Evolutionary conservation across 2,888 invertebrate species (phyloP).

Genomic region (Drosophila imparisetae): DNA sequence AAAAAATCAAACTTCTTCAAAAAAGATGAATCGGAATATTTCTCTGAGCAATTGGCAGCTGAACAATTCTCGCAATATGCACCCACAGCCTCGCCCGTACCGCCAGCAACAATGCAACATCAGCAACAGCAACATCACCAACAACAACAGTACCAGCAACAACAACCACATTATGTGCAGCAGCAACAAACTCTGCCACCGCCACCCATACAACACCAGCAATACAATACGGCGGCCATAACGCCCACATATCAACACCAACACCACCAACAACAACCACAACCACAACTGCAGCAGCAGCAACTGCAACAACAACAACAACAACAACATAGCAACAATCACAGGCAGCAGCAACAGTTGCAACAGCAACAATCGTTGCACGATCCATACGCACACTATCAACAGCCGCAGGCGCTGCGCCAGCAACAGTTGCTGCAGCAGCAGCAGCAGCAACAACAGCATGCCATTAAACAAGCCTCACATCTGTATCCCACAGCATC

Average conservation of each 20-base stretch:
- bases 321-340: conserved; percentile 52
- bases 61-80: conserved; percentile 85
- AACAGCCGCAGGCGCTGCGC: conserved; percentile 72
- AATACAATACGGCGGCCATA: conserved; percentile 84
- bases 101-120: conserved; percentile 60
- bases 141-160: conserved; percentile 67
- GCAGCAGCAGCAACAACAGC: conserved; percentile 71
- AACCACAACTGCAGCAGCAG: conserved; percentile 65
- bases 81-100: conserved; percentile 74
- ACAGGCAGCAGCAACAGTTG: conserved; percentile 51
- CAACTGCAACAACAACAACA: conserved; percentile 44
- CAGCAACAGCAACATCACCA: conserved; percentile 63
- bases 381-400: conserved; percentile 72
- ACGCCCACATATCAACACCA: conserved; percentile 82
- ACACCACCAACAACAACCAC: conserved; percentile 71
- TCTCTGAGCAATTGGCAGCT: conserved; percentile 85
- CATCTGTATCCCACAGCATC: conserved; percentile 83
- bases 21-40: conserved; percentile 85
- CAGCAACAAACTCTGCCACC: conserved; percentile 83
- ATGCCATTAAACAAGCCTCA: conserved; percentile 83
- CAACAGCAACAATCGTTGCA: conserved; percentile 65
- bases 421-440: conserved; percentile 77
- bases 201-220: conserved; percentile 84
- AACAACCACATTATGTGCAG: conserved; percentile 73
- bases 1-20: conserved; percentile 24